These are phyloP conservation scores for Drosophila arizonae DNA, from an alignment of 1,140 invertebrate genomes.

Conservation along the genomic window DNA sequence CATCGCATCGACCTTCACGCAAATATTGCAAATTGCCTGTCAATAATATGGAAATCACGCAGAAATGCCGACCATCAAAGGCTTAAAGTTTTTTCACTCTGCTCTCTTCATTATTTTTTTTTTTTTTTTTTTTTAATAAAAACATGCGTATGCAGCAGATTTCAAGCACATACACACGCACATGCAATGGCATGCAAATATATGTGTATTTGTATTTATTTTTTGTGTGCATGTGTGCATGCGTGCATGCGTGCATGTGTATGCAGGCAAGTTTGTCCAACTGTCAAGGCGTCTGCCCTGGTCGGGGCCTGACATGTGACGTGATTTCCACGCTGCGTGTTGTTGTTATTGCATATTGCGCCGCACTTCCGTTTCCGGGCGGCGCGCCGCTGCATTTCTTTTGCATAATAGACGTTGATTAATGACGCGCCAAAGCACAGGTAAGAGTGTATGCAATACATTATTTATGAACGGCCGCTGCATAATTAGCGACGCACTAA, in stretches of 20 bases:
- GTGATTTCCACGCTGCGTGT: constrained; percentile 55
- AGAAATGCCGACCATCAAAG: constrained; percentile 44
- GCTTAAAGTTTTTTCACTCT: constrained; percentile 28
- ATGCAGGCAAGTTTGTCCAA: constrained; percentile 30
- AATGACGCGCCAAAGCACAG: constrained; percentile 63
- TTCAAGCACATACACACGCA: neutral
- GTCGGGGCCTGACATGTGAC: constrained; percentile 34
- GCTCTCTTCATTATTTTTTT: no score
- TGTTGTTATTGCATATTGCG: constrained; percentile 49
- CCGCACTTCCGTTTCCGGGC: constrained; percentile 66
- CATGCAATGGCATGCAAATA: neutral
- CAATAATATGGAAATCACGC: constrained; percentile 58
- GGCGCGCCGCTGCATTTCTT: constrained; percentile 55
- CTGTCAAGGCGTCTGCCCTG: constrained; percentile 31
- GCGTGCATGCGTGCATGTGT: neutral
- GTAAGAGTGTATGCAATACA: constrained; percentile 67
- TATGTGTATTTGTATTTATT: constrained; percentile 26
- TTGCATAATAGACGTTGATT: constrained; percentile 71
- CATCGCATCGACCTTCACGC: constrained; percentile 32
- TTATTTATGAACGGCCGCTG: constrained; percentile 49
- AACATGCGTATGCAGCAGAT: constrained; percentile 1
- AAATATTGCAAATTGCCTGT: constrained; percentile 57
- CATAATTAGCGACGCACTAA: constrained; percentile 64
- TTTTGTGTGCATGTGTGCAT: neutral
- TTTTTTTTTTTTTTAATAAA: constrained; percentile 14